Conservation (phyloP, 2,888 invertebrate genomes). For the Uloborus plumipes region DNA sequence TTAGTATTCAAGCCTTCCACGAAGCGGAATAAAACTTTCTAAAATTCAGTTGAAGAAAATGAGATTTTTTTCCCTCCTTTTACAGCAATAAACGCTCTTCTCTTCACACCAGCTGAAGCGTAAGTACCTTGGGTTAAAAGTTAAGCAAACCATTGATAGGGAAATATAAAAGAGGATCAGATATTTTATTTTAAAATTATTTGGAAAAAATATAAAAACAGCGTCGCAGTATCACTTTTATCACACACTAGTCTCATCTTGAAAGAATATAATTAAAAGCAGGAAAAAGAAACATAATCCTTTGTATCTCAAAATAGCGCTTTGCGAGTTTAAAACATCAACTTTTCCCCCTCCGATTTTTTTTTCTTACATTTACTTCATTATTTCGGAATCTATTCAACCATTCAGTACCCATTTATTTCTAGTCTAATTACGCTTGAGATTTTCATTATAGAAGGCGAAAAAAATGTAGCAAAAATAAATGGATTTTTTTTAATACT, state of each 20-base stretch:
- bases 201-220: constrained; percentile 20
- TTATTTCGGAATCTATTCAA: constrained; percentile 47
- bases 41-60: no score
- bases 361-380: constrained; percentile 1
- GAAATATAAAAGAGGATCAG: constrained; percentile 10
- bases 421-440: constrained; percentile 44
- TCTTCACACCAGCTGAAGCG: neutral
- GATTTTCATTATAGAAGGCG: constrained; percentile 35
- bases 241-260: neutral
- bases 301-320: constrained; percentile 38
- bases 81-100: neutral
- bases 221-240: constrained; percentile 21
- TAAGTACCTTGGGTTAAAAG: constrained; percentile 2
- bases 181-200: constrained; percentile 1
- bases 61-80: no score
- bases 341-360: constrained; percentile 4
- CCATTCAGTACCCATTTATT: constrained; percentile 40
- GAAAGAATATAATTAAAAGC: constrained; percentile 36
- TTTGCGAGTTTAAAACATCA: constrained; percentile 4
- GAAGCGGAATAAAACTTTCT: no score
- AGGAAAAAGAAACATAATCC: constrained; percentile 44
- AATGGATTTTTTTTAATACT: neutral
- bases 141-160: neutral
- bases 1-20: no score
- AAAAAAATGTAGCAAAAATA: constrained; percentile 20